phyloP scores from a whole-genome alignment of 2,797 vertebrate genomes.

The Notamacropus eugenii region DNA sequence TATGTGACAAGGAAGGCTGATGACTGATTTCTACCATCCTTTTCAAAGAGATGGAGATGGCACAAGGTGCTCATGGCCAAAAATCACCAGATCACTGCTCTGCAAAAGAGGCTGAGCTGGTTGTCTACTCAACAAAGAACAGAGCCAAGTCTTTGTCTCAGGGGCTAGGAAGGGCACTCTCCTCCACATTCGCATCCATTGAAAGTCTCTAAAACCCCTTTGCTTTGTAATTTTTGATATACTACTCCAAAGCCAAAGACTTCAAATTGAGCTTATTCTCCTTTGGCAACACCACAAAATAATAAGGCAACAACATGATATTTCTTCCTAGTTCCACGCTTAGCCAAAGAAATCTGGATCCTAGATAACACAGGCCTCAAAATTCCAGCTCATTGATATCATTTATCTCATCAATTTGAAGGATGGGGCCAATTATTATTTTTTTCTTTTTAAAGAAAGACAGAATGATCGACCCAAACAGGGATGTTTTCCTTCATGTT shows the following conservation, averaged over 20 bases:
- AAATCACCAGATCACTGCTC: slow-evolving; percentile 37
- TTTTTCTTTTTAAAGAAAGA: slow-evolving; percentile 26
- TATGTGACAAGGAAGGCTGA: slow-evolving; percentile 49
- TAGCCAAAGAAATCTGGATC: background rate
- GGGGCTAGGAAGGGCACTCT: background rate
- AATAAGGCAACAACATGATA: slow-evolving; percentile 40
- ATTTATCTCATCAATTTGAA: background rate
- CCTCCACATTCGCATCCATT: background rate
- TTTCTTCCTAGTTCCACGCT: background rate
- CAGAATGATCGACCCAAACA: slow-evolving; percentile 19
- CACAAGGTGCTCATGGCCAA: slow-evolving; percentile 25
- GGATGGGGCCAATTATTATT: background rate
- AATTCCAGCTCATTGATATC: background rate
- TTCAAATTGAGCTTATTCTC: background rate
- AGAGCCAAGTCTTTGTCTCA: background rate
- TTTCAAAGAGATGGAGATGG: slow-evolving; percentile 35
- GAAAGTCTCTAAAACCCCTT: background rate
- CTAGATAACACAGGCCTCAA: background rate
- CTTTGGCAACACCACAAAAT: background rate
- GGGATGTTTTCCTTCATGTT: background rate
- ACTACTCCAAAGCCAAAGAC: background rate
- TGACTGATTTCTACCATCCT: slow-evolving; percentile 49
- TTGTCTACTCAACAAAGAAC: slow-evolving; percentile 9
- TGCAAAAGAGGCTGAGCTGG: slow-evolving; percentile 19
- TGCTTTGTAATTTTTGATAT: slow-evolving; percentile 24